These are phyloP conservation scores for Eledona agricola DNA, from an alignment of 2,888 invertebrate species.

Conservation along the genomic window DNA sequence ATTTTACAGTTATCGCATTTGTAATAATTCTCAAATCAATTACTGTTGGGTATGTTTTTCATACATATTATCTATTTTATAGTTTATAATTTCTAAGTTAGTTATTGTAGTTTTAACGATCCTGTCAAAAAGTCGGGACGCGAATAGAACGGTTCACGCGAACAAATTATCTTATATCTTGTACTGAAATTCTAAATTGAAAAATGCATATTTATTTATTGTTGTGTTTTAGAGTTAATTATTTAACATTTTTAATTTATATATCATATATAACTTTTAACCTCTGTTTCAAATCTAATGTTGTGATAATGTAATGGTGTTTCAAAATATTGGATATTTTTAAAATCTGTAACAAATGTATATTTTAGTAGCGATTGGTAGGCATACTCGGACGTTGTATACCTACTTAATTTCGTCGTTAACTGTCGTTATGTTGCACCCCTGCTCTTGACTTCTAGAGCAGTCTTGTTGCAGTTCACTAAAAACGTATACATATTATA, in stretches of 20 bases:
- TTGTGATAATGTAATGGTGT: slow-evolving; percentile 32
- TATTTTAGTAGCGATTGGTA: slow-evolving; percentile 36
- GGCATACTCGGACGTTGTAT: slow-evolving; percentile 37
- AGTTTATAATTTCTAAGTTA: slow-evolving; percentile 51
- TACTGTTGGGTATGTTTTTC: slow-evolving; percentile 54
- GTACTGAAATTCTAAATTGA: slow-evolving; percentile 41
- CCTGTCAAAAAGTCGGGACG: slow-evolving; percentile 6
- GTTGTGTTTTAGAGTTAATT: slow-evolving; percentile 46
- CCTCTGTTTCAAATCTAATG: slow-evolving; percentile 35
- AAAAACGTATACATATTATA: slow-evolving; percentile 48
- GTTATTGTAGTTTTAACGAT: slow-evolving; percentile 40
- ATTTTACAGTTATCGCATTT: slow-evolving; percentile 48
- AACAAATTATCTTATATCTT: slow-evolving; percentile 8
- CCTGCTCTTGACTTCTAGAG: slow-evolving; percentile 45
- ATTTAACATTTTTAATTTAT: slow-evolving; percentile 40
- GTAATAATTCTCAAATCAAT: slow-evolving; percentile 50
- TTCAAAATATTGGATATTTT: slow-evolving; percentile 19
- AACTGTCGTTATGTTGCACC: slow-evolving; percentile 43
- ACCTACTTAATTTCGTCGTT: slow-evolving; percentile 41
- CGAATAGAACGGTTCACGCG: slow-evolving; percentile 3
- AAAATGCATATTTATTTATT: slow-evolving; percentile 50
- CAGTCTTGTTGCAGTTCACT: slow-evolving; percentile 33
- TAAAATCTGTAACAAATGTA: slow-evolving; percentile 31
- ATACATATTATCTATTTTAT: slow-evolving; percentile 49
- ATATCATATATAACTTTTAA: slow-evolving; percentile 38